These are phyloP conservation scores for Macrophya alboannulata DNA, from an alignment of 2,888 invertebrate genomes.

Conservation along the genomic window DNA sequence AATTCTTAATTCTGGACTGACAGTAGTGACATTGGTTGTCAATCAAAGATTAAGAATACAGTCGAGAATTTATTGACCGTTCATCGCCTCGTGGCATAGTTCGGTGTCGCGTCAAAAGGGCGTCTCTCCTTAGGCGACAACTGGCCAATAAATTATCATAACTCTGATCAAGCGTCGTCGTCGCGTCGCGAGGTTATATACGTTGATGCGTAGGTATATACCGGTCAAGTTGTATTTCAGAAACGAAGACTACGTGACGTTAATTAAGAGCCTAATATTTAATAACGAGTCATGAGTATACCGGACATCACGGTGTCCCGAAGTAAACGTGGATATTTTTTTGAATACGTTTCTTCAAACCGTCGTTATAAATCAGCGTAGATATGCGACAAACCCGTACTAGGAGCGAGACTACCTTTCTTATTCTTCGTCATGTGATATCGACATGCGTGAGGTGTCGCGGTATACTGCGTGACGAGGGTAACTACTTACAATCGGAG, in stretches of 20 bases:
- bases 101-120: conserved; percentile 9
- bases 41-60: conserved; percentile 8
- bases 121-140: conserved; percentile 28
- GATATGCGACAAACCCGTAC: conserved; percentile 10
- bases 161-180: background rate
- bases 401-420: conserved; percentile 36
- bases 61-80: conserved; percentile 19
- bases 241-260: conserved; percentile 14
- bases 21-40: conserved; percentile 18
- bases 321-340: conserved; percentile 2
- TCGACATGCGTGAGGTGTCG: conserved; percentile 44
- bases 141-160: conserved; percentile 22
- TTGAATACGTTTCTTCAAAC: conserved; percentile 24
- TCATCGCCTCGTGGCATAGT: conserved; percentile 12
- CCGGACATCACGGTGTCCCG: background rate
- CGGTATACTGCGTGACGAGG: conserved; percentile 43
- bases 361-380: conserved; percentile 39
- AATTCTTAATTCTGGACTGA: conserved; percentile 21
- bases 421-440: conserved; percentile 21
- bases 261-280: conserved; percentile 28
- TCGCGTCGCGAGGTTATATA: background rate
- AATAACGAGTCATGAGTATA: background rate
- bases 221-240: background rate
- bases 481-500: conserved; percentile 26
- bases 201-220: background rate